Percentiles rank a stretch among this genome's conserved stretches.
Conservation (phyloP, 2,113 vertebrate genomes). For the Scatophagus argus region DNA sequence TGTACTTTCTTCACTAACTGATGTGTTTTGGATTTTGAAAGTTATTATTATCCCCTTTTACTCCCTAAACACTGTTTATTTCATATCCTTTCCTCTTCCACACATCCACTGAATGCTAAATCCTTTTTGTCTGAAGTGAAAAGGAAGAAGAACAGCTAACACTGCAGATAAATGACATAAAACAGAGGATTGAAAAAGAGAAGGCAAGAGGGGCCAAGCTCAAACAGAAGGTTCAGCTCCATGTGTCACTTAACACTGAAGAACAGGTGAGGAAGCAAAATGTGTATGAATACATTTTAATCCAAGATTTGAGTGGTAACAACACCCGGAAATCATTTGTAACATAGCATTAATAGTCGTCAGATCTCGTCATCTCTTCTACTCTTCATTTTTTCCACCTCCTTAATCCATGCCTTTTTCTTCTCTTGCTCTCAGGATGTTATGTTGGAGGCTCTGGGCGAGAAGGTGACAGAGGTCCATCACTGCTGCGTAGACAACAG, state of each 20-base stretch:
- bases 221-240: constrained; percentile 84
- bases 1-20: neutral
- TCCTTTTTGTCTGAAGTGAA: constrained; percentile 80
- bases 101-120: neutral
- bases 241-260: constrained; percentile 81
- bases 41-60: neutral
- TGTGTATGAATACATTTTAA: neutral
- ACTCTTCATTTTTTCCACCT: neutral
- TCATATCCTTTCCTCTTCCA: neutral
- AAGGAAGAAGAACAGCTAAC: constrained; percentile 83
- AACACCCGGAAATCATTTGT: neutral
- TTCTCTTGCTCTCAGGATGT: constrained; percentile 80
- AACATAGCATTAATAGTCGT: neutral
- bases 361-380: neutral
- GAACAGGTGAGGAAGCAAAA: constrained; percentile 83
- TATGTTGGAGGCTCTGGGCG: constrained; percentile 82
- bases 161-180: constrained; percentile 80
- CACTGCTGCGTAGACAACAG: constrained; percentile 84
- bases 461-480: constrained; percentile 90
- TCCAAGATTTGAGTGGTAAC: neutral
- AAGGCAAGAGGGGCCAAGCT: constrained; percentile 83
- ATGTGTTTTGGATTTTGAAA: neutral
- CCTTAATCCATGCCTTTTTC: neutral
- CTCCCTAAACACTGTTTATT: neutral
- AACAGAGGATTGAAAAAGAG: constrained; percentile 81